phyloP scores from a whole-genome alignment of 2,888 invertebrate genomes.

The Pyrgus malvae region DNA sequence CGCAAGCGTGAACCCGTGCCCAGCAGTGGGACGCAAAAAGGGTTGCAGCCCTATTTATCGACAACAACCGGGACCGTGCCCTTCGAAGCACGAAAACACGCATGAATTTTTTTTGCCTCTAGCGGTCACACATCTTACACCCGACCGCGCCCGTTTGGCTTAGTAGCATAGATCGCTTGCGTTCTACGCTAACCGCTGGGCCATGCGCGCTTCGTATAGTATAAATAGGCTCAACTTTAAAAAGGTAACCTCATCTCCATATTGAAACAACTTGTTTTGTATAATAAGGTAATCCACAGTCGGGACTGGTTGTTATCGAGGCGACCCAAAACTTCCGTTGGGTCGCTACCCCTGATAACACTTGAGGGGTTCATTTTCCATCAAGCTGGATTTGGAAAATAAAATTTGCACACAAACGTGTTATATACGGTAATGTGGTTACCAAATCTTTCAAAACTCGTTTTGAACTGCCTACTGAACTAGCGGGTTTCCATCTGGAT shows the following conservation, averaged over 20 bases:
- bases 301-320: conserved; percentile 53
- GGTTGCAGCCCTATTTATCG: no score
- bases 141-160: no score
- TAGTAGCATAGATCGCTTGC: no score
- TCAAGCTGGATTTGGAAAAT: conserved; percentile 69
- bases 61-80: no score
- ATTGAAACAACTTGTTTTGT: conserved; percentile 35
- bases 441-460: conserved; percentile 56
- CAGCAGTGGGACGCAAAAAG: no score
- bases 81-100: no score
- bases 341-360: conserved; percentile 52
- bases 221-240: not conserved
- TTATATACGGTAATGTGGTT: conserved; percentile 60
- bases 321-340: conserved; percentile 71
- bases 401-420: conserved; percentile 76
- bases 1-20: no score
- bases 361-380: conserved; percentile 65
- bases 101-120: no score
- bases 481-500: conserved; percentile 21
- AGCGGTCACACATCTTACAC: no score
- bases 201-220: no score
- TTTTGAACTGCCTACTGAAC: conserved; percentile 50
- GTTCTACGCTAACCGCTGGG: no score
- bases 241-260: conserved; percentile 6
- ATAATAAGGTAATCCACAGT: conserved; percentile 57